Evolutionary conservation across 2,797 vertebrate species (phyloP), one percentile per base, ranked within the genome.

Genomic region (Meriones psammophilus): DNA sequence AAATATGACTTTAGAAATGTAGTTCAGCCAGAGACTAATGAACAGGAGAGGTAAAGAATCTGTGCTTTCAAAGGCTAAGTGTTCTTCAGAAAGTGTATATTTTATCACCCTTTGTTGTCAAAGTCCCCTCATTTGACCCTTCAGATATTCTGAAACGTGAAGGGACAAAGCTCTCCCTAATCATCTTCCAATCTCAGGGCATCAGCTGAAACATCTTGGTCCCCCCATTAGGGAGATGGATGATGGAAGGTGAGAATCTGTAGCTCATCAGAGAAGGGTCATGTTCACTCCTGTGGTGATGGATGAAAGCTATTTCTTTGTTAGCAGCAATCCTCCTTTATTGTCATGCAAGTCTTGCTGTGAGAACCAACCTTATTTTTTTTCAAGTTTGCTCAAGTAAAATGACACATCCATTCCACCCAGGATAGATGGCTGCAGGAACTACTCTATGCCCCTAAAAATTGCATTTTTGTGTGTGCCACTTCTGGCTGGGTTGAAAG

Each of bases 271-370:
- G 33, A 93, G 80, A 97, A 97, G 62, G 80, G 60, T 84, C 28
- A 18, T 30, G 93, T 96, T 97, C 83, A 96, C 39, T 88, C 80
- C 76, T 54, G n/a, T 66, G 33, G 78, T 97, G 97, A 98, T 96
- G 58, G 94, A 98, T 98, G 97, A 96, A 95, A 97, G 92, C 92
- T 97, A 89, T 95, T 95, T 97, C 94, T 93, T 92, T 94, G 97
- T 96, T 89, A 86, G 90, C 30, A 88, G 69, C 92, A 77, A 93
- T 96, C 91, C 54, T 96, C 84, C 92, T 97, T 95, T 93, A 83
- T 95, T 97, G 71, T 94, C 92, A 94, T 93, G 77, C 89, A 98
- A 97, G 81, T 91, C 74, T 42, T 92, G 80, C 85, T 88, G 71
- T 78, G 50, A 86, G 74, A 88, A 80, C 20, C 26, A 89, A 68